A percentile compares a stretch with the other conserved stretches of the same genome.
phyloP scores from a whole-genome alignment of 2,797 vertebrate species.

The Petrocephalus schoutedeni region DNA sequence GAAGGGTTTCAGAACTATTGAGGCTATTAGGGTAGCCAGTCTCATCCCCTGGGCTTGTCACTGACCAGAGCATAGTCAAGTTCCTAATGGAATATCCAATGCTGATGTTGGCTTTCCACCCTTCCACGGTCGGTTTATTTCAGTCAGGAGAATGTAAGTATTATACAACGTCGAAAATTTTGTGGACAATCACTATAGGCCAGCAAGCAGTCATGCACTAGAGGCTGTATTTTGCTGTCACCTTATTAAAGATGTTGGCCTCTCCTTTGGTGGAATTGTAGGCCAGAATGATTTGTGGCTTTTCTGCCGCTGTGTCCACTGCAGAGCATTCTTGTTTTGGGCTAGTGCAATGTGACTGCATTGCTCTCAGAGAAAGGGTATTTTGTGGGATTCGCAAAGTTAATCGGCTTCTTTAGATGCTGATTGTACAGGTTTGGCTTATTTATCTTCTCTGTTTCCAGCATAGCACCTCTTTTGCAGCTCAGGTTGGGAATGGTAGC shows the following conservation, averaged over 20 bases:
- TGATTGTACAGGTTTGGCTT: neutral
- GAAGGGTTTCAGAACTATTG: neutral
- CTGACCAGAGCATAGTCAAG: neutral
- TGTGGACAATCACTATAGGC: constrained; percentile 1
- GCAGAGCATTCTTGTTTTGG: neutral
- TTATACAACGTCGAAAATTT: neutral
- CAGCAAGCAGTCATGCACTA: neutral
- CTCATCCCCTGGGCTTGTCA: neutral
- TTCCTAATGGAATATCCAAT: neutral
- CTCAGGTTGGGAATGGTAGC: neutral
- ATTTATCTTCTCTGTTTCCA: neutral
- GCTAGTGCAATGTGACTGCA: neutral
- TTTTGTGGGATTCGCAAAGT: neutral
- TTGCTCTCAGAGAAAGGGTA: neutral
- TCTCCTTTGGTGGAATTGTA: neutral
- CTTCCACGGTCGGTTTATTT: neutral
- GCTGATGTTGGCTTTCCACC: neutral
- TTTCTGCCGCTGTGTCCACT: neutral
- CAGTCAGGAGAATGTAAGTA: neutral
- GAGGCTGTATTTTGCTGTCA: neutral
- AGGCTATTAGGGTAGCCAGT: neutral
- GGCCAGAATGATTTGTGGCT: neutral
- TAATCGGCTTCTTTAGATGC: neutral
- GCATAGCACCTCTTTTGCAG: neutral
- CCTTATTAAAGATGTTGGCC: neutral